Conservation (phyloP, 2,113 vertebrate genomes). For the Prietella phreatophila region DNA sequence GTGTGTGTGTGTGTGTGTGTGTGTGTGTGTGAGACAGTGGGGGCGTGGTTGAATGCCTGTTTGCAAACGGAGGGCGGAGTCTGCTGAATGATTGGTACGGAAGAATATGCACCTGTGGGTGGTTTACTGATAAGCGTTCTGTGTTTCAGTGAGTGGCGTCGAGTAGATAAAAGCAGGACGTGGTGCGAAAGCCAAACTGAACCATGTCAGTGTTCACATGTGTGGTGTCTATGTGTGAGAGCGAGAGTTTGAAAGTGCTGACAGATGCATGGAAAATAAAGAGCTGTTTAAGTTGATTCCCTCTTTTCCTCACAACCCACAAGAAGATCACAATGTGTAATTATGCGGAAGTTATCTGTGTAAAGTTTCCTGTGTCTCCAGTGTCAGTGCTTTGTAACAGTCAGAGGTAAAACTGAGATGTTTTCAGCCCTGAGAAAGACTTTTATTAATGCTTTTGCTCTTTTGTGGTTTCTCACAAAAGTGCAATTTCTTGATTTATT, state of each 20-base stretch:
- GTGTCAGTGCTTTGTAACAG: neutral
- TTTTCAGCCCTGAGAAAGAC: neutral
- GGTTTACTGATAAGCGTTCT: neutral
- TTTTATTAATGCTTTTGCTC: neutral
- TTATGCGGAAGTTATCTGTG: neutral
- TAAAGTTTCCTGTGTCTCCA: neutral
- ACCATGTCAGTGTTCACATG: neutral
- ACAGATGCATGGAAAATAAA: neutral
- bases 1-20: too few relatives aligned
- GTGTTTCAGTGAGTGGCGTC: neutral
- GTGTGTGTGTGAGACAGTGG: neutral
- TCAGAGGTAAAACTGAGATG: neutral
- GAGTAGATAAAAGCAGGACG: neutral
- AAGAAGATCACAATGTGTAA: neutral
- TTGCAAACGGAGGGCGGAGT: neutral
- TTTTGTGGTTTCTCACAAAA: neutral
- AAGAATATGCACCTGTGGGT: neutral
- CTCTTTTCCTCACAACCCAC: neutral
- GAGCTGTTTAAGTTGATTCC: neutral
- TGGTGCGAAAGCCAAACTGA: neutral
- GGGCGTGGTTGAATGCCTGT: neutral
- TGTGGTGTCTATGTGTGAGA: neutral
- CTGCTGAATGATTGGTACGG: neutral
- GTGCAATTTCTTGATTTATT: neutral
- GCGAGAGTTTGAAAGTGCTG: neutral